These are phyloP conservation scores for Hormaphis cornu DNA, from an alignment of 1,140 invertebrate species.

Conservation along the genomic window DNA sequence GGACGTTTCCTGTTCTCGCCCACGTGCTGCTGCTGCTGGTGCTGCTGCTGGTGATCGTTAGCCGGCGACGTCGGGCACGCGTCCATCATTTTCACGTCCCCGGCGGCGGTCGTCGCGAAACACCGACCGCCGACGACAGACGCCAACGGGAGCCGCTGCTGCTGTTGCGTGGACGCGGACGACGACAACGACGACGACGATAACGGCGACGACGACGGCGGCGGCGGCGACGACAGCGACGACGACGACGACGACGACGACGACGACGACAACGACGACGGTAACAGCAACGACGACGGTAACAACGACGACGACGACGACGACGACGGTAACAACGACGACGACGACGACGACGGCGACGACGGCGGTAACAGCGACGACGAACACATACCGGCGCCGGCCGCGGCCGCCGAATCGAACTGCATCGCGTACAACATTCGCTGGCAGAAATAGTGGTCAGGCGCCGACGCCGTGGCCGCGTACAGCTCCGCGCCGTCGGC, in stretches of 20 bases:
- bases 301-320: background rate
- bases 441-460: constrained; percentile 33
- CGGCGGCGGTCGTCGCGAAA: background rate
- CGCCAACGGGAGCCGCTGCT: background rate
- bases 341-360: constrained; percentile 9
- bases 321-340: constrained; percentile 6
- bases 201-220: background rate
- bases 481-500: constrained; percentile 29
- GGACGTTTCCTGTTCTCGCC: constrained; percentile 26
- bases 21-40: background rate
- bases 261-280: background rate
- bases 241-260: background rate
- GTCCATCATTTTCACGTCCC: constrained; percentile 30
- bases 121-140: background rate
- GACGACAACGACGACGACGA: background rate
- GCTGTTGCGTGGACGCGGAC: background rate
- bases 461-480: constrained; percentile 30
- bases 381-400: constrained; percentile 26
- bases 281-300: background rate
- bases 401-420: constrained; percentile 32
- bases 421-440: constrained; percentile 34
- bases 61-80: constrained; percentile 15
- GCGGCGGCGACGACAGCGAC: background rate
- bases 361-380: constrained; percentile 20
- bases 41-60: background rate